Evolutionary conservation across 1,140 invertebrate genomes (phyloP), one percentile per base, ranked within the genome.

Genomic region (Andrena cerasifolii): DNA sequence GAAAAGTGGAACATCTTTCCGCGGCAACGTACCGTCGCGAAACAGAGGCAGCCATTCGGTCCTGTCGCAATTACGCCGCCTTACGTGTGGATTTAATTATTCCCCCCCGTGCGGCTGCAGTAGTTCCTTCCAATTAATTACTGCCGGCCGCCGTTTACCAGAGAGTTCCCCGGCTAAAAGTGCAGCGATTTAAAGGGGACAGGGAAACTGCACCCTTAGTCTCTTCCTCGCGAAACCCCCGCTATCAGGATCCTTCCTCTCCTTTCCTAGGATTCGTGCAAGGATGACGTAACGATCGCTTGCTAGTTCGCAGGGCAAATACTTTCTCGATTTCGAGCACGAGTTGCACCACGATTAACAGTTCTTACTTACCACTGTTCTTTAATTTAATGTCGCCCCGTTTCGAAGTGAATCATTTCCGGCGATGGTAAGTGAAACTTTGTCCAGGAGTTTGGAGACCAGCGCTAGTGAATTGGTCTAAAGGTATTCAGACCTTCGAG

Each of bases 11-110:
- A 61, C 70, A 82, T 78, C 63, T 67, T 63, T 81, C 31, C 45
- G 53, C 21, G 51, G 45, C 49, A 28, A 58, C 58, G 45, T 59
- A 24, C 12, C 21, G 28, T 61, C 65, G 63, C 16, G 71, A 31
- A 56, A 75, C 31, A 7, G 28, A 21, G 56, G 45, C 33, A 63
- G 16, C 59, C n/a, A 62, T 79, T 76, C 33, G 45, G 16, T 6
- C 51, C 24, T 43, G 47, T 51, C 16, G n/a, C 81, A 80, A 84
- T 83, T 83, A 83, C 58, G 82, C 72, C 53, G 45, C 24, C 72
- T 83, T 80, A 68, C 62, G 61, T 45, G 31, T 31, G 72, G 79
- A 84, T 84, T 63, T 77, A 84, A 84, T 84, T 80, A 75, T 83
- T 71, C 61, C 8, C 21, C 62, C 58, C 33, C 8, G 24, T 18